A percentile compares a stretch with the other conserved stretches of the same genome.
phyloP scores from a whole-genome alignment of 2,888 invertebrate genomes.

The Ennomos erosarius region DNA sequence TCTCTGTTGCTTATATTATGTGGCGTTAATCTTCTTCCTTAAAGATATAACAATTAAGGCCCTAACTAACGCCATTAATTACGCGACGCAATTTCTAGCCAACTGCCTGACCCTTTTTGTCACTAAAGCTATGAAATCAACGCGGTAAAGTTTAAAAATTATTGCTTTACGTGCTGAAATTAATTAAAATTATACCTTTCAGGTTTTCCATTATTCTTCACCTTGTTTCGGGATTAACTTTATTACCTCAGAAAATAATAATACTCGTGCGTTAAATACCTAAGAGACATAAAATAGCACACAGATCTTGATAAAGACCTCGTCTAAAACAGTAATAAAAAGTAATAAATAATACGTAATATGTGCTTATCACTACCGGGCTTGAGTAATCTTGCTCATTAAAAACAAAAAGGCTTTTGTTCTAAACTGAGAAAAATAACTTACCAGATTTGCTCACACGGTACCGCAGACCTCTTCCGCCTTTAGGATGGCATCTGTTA shows the following conservation, averaged over 20 bases:
- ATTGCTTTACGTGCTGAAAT: constrained; percentile 35
- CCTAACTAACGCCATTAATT: constrained; percentile 47
- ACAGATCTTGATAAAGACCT: background rate
- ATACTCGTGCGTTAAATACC: no score
- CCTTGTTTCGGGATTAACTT: background rate
- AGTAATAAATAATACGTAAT: background rate
- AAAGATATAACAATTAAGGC: constrained; percentile 61
- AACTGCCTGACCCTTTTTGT: constrained; percentile 37
- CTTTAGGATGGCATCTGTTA: constrained; percentile 75
- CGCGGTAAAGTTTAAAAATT: constrained; percentile 43
- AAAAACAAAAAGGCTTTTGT: constrained; percentile 19
- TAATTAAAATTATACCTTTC: constrained; percentile 26
- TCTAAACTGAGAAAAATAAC: constrained; percentile 40
- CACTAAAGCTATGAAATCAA: constrained; percentile 48
- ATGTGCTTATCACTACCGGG: background rate
- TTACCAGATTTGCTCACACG: constrained; percentile 79
- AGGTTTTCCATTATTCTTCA: constrained; percentile 10
- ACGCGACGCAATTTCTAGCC: constrained; percentile 38
- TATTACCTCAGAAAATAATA: background rate
- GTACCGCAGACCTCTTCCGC: constrained; percentile 76
- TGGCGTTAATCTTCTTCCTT: constrained; percentile 47
- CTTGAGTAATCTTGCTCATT: constrained; percentile 6
- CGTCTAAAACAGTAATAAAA: constrained; percentile 3
- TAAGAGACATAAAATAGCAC: no score
- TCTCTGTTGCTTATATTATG: constrained; percentile 31